Evolutionary conservation across 1,140 invertebrate species (phyloP).

Genomic region (Zaprionus davidi): DNA sequence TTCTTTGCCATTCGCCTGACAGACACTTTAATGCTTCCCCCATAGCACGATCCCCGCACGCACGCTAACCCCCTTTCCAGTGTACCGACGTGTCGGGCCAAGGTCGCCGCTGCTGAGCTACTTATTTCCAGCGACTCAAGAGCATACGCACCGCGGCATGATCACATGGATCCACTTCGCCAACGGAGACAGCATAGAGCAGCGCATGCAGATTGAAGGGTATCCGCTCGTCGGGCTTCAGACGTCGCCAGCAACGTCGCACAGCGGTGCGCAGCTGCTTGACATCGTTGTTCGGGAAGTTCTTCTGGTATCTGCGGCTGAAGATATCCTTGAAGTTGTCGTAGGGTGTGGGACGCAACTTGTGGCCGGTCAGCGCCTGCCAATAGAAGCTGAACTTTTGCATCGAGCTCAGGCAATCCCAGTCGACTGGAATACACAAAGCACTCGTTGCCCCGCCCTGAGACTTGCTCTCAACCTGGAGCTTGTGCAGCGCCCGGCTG

Average conservation of each 20-base stretch:
- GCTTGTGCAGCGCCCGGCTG: slow-evolving; percentile 22
- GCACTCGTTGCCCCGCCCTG: neutral
- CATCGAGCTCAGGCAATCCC: slow-evolving; percentile 20
- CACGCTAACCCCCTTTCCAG: neutral
- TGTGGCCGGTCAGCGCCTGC: slow-evolving; percentile 34
- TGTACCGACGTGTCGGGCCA: neutral
- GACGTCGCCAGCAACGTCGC: slow-evolving; percentile 15
- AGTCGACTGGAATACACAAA: neutral
- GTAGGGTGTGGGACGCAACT: slow-evolving; percentile 43
- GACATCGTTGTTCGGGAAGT: neutral
- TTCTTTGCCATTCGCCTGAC: slow-evolving; percentile 2
- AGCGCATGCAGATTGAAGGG: slow-evolving; percentile 63
- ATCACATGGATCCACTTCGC: slow-evolving; percentile 52
- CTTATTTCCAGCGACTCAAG: slow-evolving; percentile 41
- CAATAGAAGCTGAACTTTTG: slow-evolving; percentile 62
- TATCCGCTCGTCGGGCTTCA: slow-evolving; percentile 36
- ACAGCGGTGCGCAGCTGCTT: neutral
- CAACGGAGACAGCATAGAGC: slow-evolving; percentile 54
- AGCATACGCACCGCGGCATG: slow-evolving; percentile 49
- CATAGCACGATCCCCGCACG: neutral
- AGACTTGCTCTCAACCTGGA: neutral
- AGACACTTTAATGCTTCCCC: slow-evolving; percentile 35
- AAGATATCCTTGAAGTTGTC: slow-evolving; percentile 54
- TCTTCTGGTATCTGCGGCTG: neutral
- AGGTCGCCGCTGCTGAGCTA: slow-evolving; percentile 5